A percentile compares a stretch with the other conserved stretches of the same genome.
Conservation (phyloP, 2,113 vertebrate genomes). For the human (Homo sapiens) region DNA sequence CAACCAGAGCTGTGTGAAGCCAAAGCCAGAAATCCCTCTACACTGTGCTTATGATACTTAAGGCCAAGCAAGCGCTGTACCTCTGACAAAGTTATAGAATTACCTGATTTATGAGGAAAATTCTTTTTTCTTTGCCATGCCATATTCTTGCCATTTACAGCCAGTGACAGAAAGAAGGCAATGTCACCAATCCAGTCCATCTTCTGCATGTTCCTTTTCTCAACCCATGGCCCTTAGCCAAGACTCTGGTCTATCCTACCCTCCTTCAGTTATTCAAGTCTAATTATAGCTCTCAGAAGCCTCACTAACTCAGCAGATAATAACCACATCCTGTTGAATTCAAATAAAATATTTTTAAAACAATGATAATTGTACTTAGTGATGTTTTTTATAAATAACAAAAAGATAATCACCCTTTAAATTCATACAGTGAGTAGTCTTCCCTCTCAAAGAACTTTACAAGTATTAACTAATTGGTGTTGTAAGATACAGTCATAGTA, state of each 20-base stretch:
- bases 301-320: background rate
- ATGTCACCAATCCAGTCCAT: background rate
- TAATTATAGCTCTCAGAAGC: conserved; percentile 56
- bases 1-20: background rate
- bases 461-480: background rate
- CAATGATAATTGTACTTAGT: conserved; percentile 33
- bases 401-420: conserved; percentile 16
- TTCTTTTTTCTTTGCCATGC: background rate
- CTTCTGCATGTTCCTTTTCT: background rate
- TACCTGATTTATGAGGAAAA: background rate
- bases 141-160: background rate
- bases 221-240: background rate
- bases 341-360: conserved; percentile 42
- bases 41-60: background rate
- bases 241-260: background rate
- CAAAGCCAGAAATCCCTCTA: background rate
- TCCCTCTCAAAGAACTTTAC: conserved; percentile 46
- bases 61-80: background rate
- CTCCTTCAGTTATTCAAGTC: background rate
- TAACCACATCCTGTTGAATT: conserved; percentile 45
- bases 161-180: background rate
- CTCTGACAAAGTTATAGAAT: background rate
- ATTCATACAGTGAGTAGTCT: background rate
- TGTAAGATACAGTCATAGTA: background rate
- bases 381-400: conserved; percentile 59